Evolutionary conservation across 2,113 vertebrate genomes (phyloP).

Genomic region (Pterophyllum scalare): DNA sequence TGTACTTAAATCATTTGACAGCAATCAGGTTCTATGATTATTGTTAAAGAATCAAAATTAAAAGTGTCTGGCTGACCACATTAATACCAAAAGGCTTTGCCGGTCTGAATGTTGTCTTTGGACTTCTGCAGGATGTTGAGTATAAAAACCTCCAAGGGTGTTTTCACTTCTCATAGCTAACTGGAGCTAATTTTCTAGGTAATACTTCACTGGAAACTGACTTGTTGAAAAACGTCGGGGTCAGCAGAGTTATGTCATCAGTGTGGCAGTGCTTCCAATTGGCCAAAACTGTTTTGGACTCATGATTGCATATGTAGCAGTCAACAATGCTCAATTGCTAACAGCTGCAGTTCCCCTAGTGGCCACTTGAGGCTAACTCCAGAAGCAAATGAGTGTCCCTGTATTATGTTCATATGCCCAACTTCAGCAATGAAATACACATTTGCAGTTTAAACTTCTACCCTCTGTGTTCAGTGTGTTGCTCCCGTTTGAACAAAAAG

Average conservation of each 20-base stretch:
- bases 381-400: no score
- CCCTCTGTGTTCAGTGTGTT: neutral
- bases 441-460: neutral
- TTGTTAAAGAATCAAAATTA: slow-evolving; percentile 68
- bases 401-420: no score
- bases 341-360: no score
- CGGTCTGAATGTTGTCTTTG: slow-evolving; percentile 47
- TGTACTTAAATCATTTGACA: slow-evolving; percentile 68
- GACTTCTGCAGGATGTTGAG: neutral
- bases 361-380: no score
- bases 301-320: no score
- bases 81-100: slow-evolving; percentile 66
- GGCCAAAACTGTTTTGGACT: neutral
- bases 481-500: no score
- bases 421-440: neutral
- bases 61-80: slow-evolving; percentile 75
- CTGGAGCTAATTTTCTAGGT: no score
- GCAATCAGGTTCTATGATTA: slow-evolving; percentile 69
- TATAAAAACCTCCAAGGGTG: no score
- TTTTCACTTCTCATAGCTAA: neutral
- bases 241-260: neutral
- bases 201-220: no score
- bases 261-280: neutral
- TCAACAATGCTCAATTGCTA: neutral
- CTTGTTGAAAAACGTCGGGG: neutral